These are phyloP conservation scores for Eclectus roratus DNA, from an alignment of 2,113 vertebrate genomes.

Conservation along the genomic window DNA sequence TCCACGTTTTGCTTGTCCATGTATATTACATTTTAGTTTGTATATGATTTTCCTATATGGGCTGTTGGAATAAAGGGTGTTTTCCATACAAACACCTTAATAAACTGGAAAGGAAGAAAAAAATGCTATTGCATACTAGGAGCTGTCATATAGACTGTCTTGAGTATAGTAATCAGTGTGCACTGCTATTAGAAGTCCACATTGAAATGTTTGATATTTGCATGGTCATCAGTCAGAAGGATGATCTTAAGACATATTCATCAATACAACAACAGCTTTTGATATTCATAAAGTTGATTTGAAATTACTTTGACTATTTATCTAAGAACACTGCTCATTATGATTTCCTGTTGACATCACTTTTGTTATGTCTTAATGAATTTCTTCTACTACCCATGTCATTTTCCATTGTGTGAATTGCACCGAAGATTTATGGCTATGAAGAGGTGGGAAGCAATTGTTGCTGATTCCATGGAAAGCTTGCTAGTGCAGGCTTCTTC, in stretches of 20 bases:
- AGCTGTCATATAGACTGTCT: background rate
- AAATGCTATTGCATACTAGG: background rate
- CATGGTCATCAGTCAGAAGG: background rate
- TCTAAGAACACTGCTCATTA: background rate
- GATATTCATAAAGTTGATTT: background rate
- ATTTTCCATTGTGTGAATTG: background rate
- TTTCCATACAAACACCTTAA: slow-evolving; percentile 54
- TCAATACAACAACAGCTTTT: background rate
- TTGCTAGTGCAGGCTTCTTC: background rate
- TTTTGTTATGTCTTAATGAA: background rate
- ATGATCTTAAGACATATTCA: background rate
- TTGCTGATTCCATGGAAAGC: background rate
- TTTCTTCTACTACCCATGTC: background rate
- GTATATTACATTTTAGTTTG: slow-evolving; percentile 67
- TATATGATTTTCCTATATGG: slow-evolving; percentile 50
- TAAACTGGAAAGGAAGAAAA: slow-evolving; percentile 41
- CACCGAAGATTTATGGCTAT: background rate
- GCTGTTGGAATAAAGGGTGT: background rate
- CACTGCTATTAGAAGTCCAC: slow-evolving; percentile 20
- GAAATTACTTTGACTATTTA: background rate
- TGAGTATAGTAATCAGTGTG: background rate
- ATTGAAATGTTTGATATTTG: background rate
- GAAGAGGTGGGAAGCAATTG: background rate
- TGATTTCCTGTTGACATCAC: background rate
- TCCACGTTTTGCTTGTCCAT: slow-evolving; percentile 63